Base-by-base conservation (phyloP, 2,797 vertebrate species). In the Halcyon badia region DNA sequence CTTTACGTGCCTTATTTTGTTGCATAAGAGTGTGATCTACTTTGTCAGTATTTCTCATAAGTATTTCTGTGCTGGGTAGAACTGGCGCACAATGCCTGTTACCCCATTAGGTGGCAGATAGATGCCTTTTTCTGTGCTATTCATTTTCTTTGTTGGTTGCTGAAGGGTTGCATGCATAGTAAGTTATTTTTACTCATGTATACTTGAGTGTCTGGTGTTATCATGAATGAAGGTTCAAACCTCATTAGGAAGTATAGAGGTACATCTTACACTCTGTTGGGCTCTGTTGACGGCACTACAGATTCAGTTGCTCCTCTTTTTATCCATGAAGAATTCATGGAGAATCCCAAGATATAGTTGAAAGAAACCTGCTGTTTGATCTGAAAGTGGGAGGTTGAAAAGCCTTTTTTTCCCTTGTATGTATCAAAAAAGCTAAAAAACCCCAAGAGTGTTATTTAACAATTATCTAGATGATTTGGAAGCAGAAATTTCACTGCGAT, bases 401-500 rank as follows among this genome's bases (percentile, higher is more conserved):
- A 68, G 25, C 7, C 4, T 3, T 33, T 71, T 35, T 2, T 70
- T 28, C 2, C 0, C 5, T 1, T 8, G 2, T 3, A 4, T 10
- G 7, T 35, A 20, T 39, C 24, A 66, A 44, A 56, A 22, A 83
- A 41, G 22, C 8, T 51, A 61, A 76, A 72, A 42, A 42, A 42
- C 2, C 42, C 42, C 21, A 42, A n/a, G 7, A 4, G 10, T 28
- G 46, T 4, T n/a, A 60, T 93, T 95, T 57, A 4, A 79, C 72
- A 87, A 56, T 6, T 3, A 21, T 30, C 3, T 31, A 44, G 44
- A 28, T 13, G 3, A 21, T 60, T 61, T 76, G 16, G 14, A n/a
- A 54, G 15, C 7, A 33, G 61, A 64, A 49, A 49, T 71, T 75
- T 91, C 28, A 41, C 11, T 61, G 33, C 4, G 20, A 52, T 58